phyloP scores from a whole-genome alignment of 1,140 invertebrate genomes.

The Zaprionus taronus region DNA sequence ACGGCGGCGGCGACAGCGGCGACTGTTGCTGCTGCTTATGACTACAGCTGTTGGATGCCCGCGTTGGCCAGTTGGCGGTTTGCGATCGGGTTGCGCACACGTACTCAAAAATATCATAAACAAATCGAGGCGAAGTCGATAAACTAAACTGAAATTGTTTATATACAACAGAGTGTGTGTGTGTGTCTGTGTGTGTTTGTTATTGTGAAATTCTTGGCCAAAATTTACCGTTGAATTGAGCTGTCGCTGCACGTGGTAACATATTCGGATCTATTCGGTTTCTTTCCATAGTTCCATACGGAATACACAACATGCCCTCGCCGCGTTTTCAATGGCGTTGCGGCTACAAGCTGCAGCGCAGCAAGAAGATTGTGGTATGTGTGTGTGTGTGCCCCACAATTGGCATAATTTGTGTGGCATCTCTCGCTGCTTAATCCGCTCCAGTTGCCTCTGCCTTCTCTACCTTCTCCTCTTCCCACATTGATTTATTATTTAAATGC shows the following conservation, averaged over 20 bases:
- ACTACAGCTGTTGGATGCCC: slow-evolving; percentile 37
- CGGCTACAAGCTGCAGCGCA: slow-evolving; percentile 56
- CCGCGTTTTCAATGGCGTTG: slow-evolving; percentile 70
- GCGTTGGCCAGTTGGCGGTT: slow-evolving; percentile 64
- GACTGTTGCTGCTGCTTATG: slow-evolving; percentile 24
- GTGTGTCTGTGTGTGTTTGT: slow-evolving; percentile 39
- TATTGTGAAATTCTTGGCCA: slow-evolving; percentile 57
- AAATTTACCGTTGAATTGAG: slow-evolving; percentile 20
- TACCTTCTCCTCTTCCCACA: slow-evolving; percentile 26
- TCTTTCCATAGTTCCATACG: slow-evolving; percentile 5
- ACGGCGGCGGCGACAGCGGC: neutral
- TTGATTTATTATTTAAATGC: slow-evolving; percentile 75
- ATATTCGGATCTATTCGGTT: neutral
- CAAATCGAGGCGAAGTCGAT: slow-evolving; percentile 47
- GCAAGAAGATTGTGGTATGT: slow-evolving; percentile 61
- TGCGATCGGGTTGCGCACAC: slow-evolving; percentile 71
- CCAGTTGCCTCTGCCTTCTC: neutral
- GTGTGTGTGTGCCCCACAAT: slow-evolving; percentile 13
- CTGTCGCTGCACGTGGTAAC: slow-evolving; percentile 34
- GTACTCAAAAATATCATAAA: slow-evolving; percentile 64
- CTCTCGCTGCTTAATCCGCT: slow-evolving; percentile 4
- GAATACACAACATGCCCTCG: slow-evolving; percentile 56
- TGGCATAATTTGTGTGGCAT: slow-evolving; percentile 48
- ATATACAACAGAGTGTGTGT: slow-evolving; percentile 16
- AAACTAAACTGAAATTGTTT: slow-evolving; percentile 33